phyloP scores from a whole-genome alignment of 2,797 vertebrate species.

The Pipistrellus pygmaeus region DNA sequence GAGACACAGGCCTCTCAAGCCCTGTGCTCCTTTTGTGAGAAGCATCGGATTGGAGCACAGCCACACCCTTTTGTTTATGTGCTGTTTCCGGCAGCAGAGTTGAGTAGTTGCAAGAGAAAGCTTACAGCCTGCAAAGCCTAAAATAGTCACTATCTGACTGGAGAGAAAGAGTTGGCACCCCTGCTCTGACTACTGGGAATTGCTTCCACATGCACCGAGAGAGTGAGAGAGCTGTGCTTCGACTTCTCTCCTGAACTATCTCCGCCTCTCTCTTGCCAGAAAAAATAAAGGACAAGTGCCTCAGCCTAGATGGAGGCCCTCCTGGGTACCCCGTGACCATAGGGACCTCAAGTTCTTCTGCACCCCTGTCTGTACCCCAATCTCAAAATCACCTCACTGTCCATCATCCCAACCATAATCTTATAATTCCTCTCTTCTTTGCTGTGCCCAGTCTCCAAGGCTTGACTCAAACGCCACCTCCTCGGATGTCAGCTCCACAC shows the following conservation, averaged over 20 bases:
- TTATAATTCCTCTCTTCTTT: background rate
- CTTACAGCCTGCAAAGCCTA: background rate
- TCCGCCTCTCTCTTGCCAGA: background rate
- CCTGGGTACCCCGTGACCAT: background rate
- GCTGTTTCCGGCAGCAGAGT: background rate
- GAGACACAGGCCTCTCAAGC: background rate
- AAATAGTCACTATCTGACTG: background rate
- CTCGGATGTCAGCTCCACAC: background rate
- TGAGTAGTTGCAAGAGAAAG: slow-evolving; percentile 17
- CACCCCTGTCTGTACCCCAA: too few relatives aligned
- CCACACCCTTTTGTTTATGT: background rate
- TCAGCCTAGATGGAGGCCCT: background rate
- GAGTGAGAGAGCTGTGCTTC: background rate
- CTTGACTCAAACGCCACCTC: background rate
- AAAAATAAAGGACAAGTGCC: background rate
- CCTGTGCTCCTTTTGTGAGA: background rate
- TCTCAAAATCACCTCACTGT: background rate
- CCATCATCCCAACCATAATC: background rate
- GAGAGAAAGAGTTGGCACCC: background rate
- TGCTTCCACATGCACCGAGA: background rate
- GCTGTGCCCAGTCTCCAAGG: background rate
- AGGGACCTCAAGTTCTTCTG: background rate
- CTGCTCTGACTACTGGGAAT: background rate
- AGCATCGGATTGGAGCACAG: background rate
- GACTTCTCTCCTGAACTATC: background rate